Evolutionary conservation across 2,888 invertebrate species (phyloP), one percentile per base, ranked within the genome.

Genomic region (Pachydiplax longipennis): DNA sequence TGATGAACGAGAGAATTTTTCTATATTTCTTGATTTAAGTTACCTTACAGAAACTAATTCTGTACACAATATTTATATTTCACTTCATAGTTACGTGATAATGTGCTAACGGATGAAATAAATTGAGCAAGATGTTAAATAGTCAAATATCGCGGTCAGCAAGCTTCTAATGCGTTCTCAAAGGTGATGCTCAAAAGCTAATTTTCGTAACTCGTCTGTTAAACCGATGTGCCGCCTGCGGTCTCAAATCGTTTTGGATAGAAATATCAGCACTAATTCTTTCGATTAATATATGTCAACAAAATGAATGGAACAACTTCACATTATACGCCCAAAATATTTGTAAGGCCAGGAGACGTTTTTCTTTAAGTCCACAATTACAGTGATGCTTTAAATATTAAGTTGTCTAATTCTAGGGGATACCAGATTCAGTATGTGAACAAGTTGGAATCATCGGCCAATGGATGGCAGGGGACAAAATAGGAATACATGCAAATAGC

Each of bases 391-490:
- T 13, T 37, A 87, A 40, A 65, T 35, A 18, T 44, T 35, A 48
- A 15, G 13, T 22, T 48, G 13, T 81, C 15, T 25, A 35, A n/a
- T 80, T 91, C 12, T 90, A 95, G 95, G 92, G 93, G 73, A 95
- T 95, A 92, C 95, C 95, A 6, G 95, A 95, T 93, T 94, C 94
- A 92, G 92, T 95, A 91, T 95, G 95, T 91, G 92, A 93, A 91
- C 93, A 94, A 92, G 94, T 95, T 44, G 95, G 95, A 22, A 94
- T 95, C 80, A 93, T 94, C 6, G 94, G 94, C 18, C 93, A 94
- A 87, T 95, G 95, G 95, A 92, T 94, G 82, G 94, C 94, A 12
- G 93, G 94, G 31, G 95, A 95, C 92, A 94, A 94, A 93, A 93
- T 95, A 82, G 94, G 94, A n/a, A 92, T 95, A 80, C 95, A 94